These are phyloP conservation scores for Ectemnius lituratus DNA, from an alignment of 2,888 invertebrate species.

Conservation along the genomic window DNA sequence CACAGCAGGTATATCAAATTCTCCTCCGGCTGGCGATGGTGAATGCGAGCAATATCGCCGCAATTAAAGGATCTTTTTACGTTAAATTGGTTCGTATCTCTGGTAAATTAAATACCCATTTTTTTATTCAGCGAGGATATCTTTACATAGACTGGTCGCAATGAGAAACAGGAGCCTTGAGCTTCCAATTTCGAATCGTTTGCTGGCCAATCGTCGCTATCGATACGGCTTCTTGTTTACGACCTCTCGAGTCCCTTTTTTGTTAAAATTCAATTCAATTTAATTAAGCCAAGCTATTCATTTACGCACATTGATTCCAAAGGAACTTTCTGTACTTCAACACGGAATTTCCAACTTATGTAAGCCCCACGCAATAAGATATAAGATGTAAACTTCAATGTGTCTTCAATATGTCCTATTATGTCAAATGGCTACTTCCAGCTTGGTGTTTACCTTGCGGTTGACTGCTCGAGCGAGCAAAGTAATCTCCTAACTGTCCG, in stretches of 20 bases:
- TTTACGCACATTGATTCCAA: no score
- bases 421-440: no score
- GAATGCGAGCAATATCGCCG: not conserved
- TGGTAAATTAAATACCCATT: conserved; percentile 23
- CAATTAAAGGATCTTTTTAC: not conserved
- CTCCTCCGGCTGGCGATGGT: not conserved
- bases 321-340: no score
- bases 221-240: conserved; percentile 23
- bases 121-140: conserved; percentile 30
- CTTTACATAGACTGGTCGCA: conserved; percentile 58
- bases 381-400: no score
- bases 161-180: conserved; percentile 59
- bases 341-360: no score
- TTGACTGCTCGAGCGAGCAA: no score
- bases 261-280: no score
- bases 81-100: conserved; percentile 1
- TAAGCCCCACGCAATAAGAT: no score
- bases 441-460: no score
- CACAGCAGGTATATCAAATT: not conserved
- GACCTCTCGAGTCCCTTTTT: not conserved
- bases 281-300: no score
- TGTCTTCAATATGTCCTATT: no score
- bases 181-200: conserved; percentile 62
- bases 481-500: no score
- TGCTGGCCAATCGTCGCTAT: conserved; percentile 45